phyloP scores from a whole-genome alignment of 2,113 vertebrate genomes.

The Poeciliopsis occidentalis region DNA sequence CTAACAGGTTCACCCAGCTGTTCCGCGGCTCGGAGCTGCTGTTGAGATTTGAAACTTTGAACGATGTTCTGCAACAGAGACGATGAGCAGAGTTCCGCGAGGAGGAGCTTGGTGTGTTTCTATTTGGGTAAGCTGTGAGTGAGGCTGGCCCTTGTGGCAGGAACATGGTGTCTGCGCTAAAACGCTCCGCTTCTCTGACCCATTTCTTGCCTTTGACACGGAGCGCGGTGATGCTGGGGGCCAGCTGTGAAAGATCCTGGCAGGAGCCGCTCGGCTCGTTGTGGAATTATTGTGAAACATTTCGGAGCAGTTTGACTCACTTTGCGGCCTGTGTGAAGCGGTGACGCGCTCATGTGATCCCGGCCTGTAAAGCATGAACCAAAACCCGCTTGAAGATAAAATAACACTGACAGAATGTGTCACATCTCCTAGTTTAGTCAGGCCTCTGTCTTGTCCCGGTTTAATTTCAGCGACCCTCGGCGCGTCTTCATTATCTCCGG shows the following conservation, averaged over 20 bases:
- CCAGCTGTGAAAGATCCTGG: not conserved
- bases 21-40: not conserved
- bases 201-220: not conserved
- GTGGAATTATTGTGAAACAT: not conserved
- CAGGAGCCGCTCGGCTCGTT: not conserved
- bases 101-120: not conserved
- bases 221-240: not conserved
- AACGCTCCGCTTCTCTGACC: not conserved
- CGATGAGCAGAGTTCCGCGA: not conserved
- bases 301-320: not conserved
- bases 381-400: not conserved
- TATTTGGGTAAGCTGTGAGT: not conserved
- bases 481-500: not conserved
- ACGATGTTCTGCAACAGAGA: not conserved
- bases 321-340: not conserved
- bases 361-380: not conserved
- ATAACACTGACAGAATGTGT: not conserved
- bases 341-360: not conserved
- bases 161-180: not conserved
- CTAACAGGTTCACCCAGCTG: too few species aligned
- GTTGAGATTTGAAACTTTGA: not conserved
- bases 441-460: not conserved
- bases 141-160: not conserved
- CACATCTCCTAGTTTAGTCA: not conserved
- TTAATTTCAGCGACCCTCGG: not conserved